phyloP scores from a whole-genome alignment of 2,797 vertebrate genomes.

The Mus minutoides region DNA sequence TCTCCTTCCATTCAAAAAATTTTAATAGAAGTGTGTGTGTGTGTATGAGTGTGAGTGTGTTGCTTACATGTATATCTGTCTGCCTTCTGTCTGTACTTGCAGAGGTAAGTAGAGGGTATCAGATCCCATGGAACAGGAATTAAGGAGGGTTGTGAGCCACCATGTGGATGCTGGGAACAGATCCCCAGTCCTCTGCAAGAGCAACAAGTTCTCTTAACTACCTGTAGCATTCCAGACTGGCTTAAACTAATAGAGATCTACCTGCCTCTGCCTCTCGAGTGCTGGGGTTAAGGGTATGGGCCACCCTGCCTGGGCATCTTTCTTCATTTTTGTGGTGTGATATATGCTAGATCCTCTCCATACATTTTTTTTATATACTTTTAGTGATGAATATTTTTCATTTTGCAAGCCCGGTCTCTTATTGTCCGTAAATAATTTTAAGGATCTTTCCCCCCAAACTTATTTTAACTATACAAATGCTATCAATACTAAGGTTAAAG shows the following conservation, averaged over 20 bases:
- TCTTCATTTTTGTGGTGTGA: neutral
- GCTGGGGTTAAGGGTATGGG: neutral
- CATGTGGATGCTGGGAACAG: neutral
- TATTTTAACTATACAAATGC: constrained; percentile 30
- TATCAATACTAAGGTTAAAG: constrained; percentile 18
- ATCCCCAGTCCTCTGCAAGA: neutral
- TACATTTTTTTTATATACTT: neutral
- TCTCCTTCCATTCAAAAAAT: no score
- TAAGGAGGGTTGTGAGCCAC: neutral
- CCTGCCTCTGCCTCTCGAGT: neutral
- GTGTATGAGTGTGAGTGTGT: neutral
- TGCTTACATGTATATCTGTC: neutral
- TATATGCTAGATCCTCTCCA: neutral
- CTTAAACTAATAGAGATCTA: neutral
- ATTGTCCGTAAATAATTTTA: neutral
- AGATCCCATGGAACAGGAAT: neutral
- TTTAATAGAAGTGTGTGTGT: neutral
- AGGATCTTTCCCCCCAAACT: neutral
- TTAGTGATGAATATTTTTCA: constrained; percentile 40
- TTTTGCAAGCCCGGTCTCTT: constrained; percentile 23
- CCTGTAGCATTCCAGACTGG: neutral
- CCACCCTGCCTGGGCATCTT: neutral
- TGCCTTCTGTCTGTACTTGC: neutral
- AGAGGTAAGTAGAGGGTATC: neutral
- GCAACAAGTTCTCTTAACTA: neutral